Percentiles rank a stretch among this genome's conserved stretches.
Conservation (phyloP, 2,888 invertebrate species). For the Hydrotaea diabolus region DNA sequence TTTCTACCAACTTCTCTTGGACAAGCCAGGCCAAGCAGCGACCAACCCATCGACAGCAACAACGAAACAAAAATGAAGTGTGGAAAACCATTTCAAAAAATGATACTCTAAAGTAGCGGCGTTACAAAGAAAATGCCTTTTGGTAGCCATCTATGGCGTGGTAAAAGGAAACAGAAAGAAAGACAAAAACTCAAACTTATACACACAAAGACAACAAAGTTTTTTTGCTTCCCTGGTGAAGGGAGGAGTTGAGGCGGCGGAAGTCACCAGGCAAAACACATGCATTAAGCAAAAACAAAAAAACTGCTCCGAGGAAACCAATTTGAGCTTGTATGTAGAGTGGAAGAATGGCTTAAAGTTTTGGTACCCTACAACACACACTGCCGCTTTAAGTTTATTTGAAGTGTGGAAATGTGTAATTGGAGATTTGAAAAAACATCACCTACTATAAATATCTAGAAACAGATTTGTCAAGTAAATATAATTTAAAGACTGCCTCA, state of each 20-base stretch:
- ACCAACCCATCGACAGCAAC: constrained; percentile 1
- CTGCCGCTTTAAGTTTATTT: background rate
- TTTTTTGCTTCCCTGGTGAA: background rate
- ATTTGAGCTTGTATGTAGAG: constrained; percentile 52
- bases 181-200: constrained; percentile 21
- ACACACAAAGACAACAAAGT: constrained; percentile 10
- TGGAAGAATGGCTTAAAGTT: background rate
- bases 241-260: constrained; percentile 9
- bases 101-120: constrained; percentile 66
- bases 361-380: background rate
- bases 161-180: constrained; percentile 42
- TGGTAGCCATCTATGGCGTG: constrained; percentile 63
- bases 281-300: background rate
- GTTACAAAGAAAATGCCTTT: constrained; percentile 69
- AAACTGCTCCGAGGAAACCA: constrained; percentile 30
- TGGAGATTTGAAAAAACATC: too few species aligned
- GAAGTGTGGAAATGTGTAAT: too few species aligned
- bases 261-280: constrained; percentile 51
- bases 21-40: background rate
- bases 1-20: constrained; percentile 54
- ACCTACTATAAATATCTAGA: too few species aligned
- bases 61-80: constrained; percentile 59
- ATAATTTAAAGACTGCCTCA: too few species aligned
- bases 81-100: constrained; percentile 67
- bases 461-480: too few species aligned